phyloP scores from a whole-genome alignment of 2,797 vertebrate species.

The Eurystomus glaucurus region DNA sequence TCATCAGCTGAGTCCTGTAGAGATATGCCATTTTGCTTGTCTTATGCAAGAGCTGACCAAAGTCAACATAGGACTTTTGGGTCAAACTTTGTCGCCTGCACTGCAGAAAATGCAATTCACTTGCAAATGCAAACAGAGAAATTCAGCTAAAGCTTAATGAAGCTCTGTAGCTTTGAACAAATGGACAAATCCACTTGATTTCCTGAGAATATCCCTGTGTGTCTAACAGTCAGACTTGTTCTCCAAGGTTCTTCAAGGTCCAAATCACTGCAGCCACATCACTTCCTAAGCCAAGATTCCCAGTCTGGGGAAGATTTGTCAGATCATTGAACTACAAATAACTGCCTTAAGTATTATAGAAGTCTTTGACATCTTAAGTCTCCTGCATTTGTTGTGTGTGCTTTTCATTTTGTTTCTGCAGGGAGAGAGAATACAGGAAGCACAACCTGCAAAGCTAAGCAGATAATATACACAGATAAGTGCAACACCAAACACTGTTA shows the following conservation, averaged over 20 bases:
- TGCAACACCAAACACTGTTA: neutral
- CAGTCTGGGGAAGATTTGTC: neutral
- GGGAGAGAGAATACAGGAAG: neutral
- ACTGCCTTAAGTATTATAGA: neutral
- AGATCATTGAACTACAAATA: neutral
- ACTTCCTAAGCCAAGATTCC: neutral
- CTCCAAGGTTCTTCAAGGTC: neutral
- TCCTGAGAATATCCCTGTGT: neutral
- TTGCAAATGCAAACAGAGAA: neutral
- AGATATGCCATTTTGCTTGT: neutral
- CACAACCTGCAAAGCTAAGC: neutral
- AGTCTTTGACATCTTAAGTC: neutral
- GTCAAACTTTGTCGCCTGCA: neutral
- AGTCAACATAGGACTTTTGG: neutral
- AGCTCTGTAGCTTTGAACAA: neutral
- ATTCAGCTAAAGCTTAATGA: neutral
- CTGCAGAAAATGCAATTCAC: fast-evolving
- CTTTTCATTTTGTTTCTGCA: neutral
- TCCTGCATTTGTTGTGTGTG: neutral
- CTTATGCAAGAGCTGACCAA: neutral
- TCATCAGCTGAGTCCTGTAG: neutral
- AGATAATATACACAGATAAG: neutral
- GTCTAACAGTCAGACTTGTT: neutral
- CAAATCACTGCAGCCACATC: fast-evolving
- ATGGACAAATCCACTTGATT: neutral